Evolutionary conservation across 2,113 vertebrate species (phyloP), one percentile per base, ranked within the genome.

Genomic region (Brachionichthys hirsutus): DNA sequence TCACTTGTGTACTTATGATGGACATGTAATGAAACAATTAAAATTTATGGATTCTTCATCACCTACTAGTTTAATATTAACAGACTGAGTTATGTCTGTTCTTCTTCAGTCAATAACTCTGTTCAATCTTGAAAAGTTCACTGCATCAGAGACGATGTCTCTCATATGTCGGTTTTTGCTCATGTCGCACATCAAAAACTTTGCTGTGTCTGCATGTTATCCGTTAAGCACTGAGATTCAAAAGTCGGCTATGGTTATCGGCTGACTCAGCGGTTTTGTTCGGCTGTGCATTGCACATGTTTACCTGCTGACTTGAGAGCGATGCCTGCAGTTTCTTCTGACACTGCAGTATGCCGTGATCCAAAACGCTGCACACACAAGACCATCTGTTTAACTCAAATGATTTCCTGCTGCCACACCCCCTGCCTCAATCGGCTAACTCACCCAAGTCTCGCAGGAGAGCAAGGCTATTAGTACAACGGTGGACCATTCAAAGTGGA

Each of bases 311-410:
- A 66, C 48, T 47, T 65, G 44, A 51, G 45, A 77, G 54, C 42
- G 51, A 24, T 1, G 12, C 61, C 53, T 60, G 67, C 68, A 65
- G 76, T 79, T 74, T 78, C 62, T 62, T 75, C 65, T 50, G 45
- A 15, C 57, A 66, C 38, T 12, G 36, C 63, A 41, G 13, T 16
- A 51, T 64, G 45, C 6, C 1, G 19, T n/a, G 4, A 74, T 71
- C 38, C 41, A 46, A 44, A 48, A 69, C 76, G 41, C 24, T 12
- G 59, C 43, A 63, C 35, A 10, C 34, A 42, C 42, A 4, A n/a
- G 38, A 9, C 74, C 81, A 70, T 85, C 77, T 80, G 72, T 82
- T 69, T 58, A 60, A 49, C 15, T 67, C 36, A 40, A 63, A 53
- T 66, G 9, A 59, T 85, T 73, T 73, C 38, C 58, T 65, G 52